Evolutionary conservation across 2,888 invertebrate species (phyloP).

Genomic region (Dendrolimus houi): DNA sequence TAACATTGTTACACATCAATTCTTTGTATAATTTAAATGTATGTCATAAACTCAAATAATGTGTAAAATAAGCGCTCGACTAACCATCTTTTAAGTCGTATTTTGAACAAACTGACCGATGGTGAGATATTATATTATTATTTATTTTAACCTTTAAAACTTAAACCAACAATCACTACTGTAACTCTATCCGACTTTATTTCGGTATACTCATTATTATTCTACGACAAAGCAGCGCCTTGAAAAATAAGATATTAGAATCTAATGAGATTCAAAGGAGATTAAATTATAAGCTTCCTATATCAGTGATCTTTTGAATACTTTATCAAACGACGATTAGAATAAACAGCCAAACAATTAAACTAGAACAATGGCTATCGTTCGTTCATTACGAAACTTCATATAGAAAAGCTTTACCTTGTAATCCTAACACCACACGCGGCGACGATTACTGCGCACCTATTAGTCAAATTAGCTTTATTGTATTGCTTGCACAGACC

Average conservation of each 20-base stretch:
- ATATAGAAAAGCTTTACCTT: conserved; percentile 19
- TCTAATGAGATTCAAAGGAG: neutral
- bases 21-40: too few species aligned
- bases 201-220: too few species aligned
- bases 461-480: conserved; percentile 76
- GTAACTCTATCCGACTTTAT: too few species aligned
- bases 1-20: too few species aligned
- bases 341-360: conserved; percentile 22
- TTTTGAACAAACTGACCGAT: too few species aligned
- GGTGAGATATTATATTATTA: too few species aligned
- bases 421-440: conserved; percentile 74
- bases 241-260: neutral
- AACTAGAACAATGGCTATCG: conserved; percentile 62
- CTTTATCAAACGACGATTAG: neutral
- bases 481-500: conserved; percentile 64
- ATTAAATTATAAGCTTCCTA: neutral
- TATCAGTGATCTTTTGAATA: neutral
- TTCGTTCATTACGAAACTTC: conserved; percentile 52
- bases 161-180: too few species aligned
- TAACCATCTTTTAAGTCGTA: too few species aligned
- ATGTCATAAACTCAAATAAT: too few species aligned
- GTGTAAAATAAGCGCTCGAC: too few species aligned
- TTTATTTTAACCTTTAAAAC: too few species aligned
- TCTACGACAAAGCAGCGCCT: neutral
- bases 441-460: conserved; percentile 72